Conservation (phyloP, 1,140 invertebrate species). For the Eufriesea mexicana region DNA sequence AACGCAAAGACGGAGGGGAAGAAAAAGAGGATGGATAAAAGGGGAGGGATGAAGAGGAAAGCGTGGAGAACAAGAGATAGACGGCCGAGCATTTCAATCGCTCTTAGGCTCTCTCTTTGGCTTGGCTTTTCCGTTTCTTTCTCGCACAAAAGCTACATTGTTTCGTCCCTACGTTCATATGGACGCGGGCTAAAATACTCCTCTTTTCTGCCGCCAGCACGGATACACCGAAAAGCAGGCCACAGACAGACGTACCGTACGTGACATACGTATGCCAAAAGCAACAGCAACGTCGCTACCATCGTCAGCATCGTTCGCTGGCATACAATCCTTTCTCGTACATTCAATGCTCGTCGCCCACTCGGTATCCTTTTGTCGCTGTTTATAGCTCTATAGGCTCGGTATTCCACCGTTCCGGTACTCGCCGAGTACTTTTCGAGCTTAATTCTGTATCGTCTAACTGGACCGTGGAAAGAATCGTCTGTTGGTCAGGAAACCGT, state of each 20-base stretch:
- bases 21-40: conserved; percentile 4
- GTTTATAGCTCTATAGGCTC: conserved; percentile 56
- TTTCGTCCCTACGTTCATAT: conserved; percentile 65
- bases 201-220: conserved; percentile 51
- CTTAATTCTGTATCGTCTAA: conserved; percentile 49
- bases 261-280: conserved; percentile 45
- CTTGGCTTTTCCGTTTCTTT: conserved; percentile 66
- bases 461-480: conserved; percentile 51
- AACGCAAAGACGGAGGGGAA: conserved; percentile 2
- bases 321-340: conserved; percentile 54
- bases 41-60: not conserved
- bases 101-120: conserved; percentile 71
- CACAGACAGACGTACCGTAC: conserved; percentile 44
- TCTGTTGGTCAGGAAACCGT: conserved; percentile 42
- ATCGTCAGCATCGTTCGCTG: conserved; percentile 45
- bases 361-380: conserved; percentile 63
- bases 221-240: conserved; percentile 43
- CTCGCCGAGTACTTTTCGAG: conserved; percentile 37
- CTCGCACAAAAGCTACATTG: conserved; percentile 72
- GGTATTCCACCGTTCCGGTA: conserved; percentile 20
- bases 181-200: conserved; percentile 57
- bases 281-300: conserved; percentile 47
- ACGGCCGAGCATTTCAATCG: conserved; percentile 72
- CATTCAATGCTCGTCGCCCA: conserved; percentile 54
- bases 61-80: conserved; percentile 41